Percentiles rank a stretch among this genome's conserved stretches.
Evolutionary conservation across 2,888 invertebrate species (phyloP).

Genomic region (Leptarthrus brevirostris): DNA sequence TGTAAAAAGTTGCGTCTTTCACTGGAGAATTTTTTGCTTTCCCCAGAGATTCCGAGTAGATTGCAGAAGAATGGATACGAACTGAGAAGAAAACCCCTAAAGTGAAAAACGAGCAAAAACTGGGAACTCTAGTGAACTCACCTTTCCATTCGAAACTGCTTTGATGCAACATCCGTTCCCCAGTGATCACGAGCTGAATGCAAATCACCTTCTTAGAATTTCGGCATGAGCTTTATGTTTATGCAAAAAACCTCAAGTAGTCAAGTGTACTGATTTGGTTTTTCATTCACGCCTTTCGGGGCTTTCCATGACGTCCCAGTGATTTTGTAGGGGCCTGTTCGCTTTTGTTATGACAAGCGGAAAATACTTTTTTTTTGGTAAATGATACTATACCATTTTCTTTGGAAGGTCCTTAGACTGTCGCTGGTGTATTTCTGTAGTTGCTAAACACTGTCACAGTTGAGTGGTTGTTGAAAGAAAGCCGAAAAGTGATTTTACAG

Average conservation of each 20-base stretch:
- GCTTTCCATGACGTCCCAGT: neutral
- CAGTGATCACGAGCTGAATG: conserved; percentile 38
- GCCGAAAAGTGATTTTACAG: conserved; percentile 29
- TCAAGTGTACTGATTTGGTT: conserved; percentile 30
- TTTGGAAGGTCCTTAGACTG: neutral
- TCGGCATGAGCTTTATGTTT: conserved; percentile 15
- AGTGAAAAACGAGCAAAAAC: conserved; percentile 15
- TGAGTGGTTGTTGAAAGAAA: conserved; percentile 20
- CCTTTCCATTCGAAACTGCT: conserved; percentile 27
- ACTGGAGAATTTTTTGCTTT: conserved; percentile 5
- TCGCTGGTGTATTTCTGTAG: conserved; percentile 5
- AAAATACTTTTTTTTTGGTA: conserved; percentile 31
- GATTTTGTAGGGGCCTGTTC: neutral
- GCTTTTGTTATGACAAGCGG: conserved; percentile 21
- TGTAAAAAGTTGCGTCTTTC: conserved; percentile 19
- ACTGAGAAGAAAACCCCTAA: neutral
- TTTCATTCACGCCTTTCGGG: conserved; percentile 20
- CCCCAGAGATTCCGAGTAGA: neutral
- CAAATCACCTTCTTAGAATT: conserved; percentile 42
- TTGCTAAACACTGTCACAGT: conserved; percentile 17
- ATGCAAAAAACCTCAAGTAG: conserved; percentile 3
- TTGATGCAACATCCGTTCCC: conserved; percentile 30
- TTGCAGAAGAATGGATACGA: conserved; percentile 3
- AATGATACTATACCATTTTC: conserved; percentile 34
- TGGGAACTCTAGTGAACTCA: conserved; percentile 3